These are phyloP conservation scores for Paramuricea clavata DNA, from an alignment of 92 coral and sea anemone genomes.

Conservation along the genomic window DNA sequence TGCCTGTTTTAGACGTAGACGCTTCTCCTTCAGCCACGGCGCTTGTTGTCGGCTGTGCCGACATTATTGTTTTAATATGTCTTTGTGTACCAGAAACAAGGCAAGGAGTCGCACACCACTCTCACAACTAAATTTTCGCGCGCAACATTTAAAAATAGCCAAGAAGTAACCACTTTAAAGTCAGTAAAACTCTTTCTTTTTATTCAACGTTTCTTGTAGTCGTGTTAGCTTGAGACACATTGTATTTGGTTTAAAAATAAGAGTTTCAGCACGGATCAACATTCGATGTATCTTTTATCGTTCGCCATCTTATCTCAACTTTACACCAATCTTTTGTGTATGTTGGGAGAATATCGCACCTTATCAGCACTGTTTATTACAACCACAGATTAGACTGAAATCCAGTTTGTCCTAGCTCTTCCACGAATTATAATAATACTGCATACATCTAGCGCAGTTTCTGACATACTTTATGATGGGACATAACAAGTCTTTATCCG, in stretches of 20 bases:
- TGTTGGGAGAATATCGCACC: not conserved
- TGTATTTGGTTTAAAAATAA: slow-evolving; percentile 5
- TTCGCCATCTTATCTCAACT: slow-evolving; percentile 36
- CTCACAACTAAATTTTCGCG: slow-evolving; percentile 17
- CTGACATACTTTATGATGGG: no score
- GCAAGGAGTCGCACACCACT: not conserved
- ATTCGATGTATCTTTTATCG: not conserved
- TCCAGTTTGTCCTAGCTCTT: no score
- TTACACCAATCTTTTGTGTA: slow-evolving; percentile 32
- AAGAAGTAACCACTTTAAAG: not conserved
- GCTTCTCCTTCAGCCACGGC: not conserved
- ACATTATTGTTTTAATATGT: not conserved
- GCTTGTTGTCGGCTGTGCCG: not conserved
- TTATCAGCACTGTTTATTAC: no score
- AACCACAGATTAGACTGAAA: no score
- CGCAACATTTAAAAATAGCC: slow-evolving; percentile 25
- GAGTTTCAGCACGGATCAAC: not conserved
- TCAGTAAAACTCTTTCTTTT: not conserved
- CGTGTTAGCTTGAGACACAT: not conserved
- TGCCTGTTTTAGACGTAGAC: not conserved
- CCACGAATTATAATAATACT: no score
- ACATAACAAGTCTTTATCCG: not conserved
- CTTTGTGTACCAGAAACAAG: not conserved
- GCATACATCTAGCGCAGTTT: no score
- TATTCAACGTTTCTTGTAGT: not conserved